Percentiles rank a stretch among this genome's conserved stretches.
These are phyloP conservation scores for Lepeophtheirus salmonis DNA, from an alignment of 1,140 invertebrate species.

Conservation along the genomic window DNA sequence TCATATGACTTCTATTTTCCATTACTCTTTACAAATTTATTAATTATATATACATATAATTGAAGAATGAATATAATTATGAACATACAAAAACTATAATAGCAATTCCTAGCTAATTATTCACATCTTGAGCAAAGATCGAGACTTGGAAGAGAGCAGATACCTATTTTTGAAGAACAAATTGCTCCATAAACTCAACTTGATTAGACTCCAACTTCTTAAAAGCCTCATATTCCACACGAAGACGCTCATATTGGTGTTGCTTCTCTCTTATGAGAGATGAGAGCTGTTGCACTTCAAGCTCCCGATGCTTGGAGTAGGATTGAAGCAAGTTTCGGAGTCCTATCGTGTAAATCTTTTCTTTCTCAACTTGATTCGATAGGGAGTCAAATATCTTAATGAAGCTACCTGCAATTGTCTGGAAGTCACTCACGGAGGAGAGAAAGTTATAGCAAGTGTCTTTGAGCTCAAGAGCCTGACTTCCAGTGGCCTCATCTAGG, in stretches of 20 bases:
- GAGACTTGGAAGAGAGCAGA: no score
- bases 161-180: constrained; percentile 14
- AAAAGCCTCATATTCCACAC: constrained; percentile 2
- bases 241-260: background rate
- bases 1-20: no score
- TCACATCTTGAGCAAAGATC: no score
- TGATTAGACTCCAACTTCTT: constrained; percentile 9
- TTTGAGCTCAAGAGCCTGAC: constrained; percentile 4
- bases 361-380: background rate
- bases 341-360: constrained; percentile 9
- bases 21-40: no score
- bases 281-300: background rate
- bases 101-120: no score
- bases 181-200: constrained; percentile 16
- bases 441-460: constrained; percentile 11
- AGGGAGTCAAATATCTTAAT: constrained; percentile 3
- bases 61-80: no score
- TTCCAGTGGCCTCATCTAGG: constrained; percentile 1
- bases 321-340: constrained; percentile 8
- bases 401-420: background rate
- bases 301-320: constrained; percentile 4
- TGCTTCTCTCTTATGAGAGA: constrained; percentile 13
- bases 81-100: no score
- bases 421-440: background rate
- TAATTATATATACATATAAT: no score